Base-by-base conservation (phyloP, 1,140 invertebrate species). In the Euura lappo region DNA sequence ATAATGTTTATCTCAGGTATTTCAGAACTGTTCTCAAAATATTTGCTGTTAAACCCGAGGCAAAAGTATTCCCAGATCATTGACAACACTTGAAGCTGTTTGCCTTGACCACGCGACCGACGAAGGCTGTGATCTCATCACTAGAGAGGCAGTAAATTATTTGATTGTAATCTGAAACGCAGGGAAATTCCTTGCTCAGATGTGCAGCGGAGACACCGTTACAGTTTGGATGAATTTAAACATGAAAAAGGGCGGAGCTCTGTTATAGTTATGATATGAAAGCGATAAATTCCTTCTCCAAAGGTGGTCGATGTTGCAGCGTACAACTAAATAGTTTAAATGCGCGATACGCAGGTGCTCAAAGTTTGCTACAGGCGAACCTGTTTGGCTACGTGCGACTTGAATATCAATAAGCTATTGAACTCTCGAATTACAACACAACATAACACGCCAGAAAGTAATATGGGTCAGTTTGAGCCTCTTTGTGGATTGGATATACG, bases 361-460 rank as follows among this genome's bases (percentile, higher is more conserved):
- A 8, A 60, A 60, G 51, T 60, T 60, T 11, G 51, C 51, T 60
- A 60, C 13, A 11, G 51, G 8, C 51, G 51, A n/a, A 60, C 51
- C 51, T 60, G 51, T 60, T 60, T 60, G 2, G 13, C 51, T 60
- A 4, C 51, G 51, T 60, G 51, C 10, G 51, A 60, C 73, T 67
- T 67, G 82, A 83, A 83, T 83, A 81, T 83, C 80, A 83, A 83
- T 79, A 79, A 82, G 72, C 76, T 66, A 71, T 67, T 74, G 74
- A 70, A 76, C 77, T 79, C 80, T 79, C 74, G 75, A 76, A 75
- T 83, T 82, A 81, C 81, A 68, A 74, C 51, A 80, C 77, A 60
- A 76, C 75, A 71, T 78, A 76, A 77, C 70, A 71, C 68, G 65
- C 28, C 43, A 3, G 51, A 68, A 76, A 78, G 79, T 79, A 77